phyloP scores from a whole-genome alignment of 2,888 invertebrate species.

The Venustoraphidia nigricollis region DNA sequence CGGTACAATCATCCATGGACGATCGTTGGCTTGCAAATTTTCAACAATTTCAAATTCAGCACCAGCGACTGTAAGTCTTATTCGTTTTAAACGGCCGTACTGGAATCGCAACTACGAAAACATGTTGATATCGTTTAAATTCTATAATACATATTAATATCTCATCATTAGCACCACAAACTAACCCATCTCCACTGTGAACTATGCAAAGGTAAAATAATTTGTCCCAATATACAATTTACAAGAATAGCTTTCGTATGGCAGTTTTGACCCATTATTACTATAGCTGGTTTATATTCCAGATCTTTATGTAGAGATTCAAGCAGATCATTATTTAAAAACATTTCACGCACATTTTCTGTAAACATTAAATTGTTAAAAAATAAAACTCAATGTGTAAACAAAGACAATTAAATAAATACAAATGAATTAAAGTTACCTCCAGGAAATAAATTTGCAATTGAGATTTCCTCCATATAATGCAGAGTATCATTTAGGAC shows the following conservation, averaged over 20 bases:
- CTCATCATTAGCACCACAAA: constrained; percentile 12
- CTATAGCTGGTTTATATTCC: constrained; percentile 40
- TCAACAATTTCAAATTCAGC: constrained; percentile 60
- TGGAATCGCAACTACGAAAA: constrained; percentile 35
- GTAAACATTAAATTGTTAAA: constrained; percentile 5
- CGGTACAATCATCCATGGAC: constrained; percentile 52
- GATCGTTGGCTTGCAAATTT: constrained; percentile 48
- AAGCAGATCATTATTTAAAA: constrained; percentile 19
- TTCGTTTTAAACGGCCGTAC: constrained; percentile 39
- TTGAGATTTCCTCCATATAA: constrained; percentile 24
- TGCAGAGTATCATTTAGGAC: constrained; percentile 24
- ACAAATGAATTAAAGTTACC: constrained; percentile 4
- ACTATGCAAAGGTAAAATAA: constrained; percentile 44
- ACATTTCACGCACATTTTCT: constrained; percentile 24
- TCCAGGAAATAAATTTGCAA: constrained; percentile 9
- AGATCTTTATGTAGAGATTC: constrained; percentile 20
- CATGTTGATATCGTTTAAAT: neutral
- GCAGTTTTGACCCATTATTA: constrained; percentile 58
- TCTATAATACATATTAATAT: constrained; percentile 5
- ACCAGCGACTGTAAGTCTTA: constrained; percentile 40
- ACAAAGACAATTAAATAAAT: neutral
- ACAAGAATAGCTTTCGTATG: constrained; percentile 54
- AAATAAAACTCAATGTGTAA: neutral
- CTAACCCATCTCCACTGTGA: constrained; percentile 52
- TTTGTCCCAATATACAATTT: constrained; percentile 52